Conservation (phyloP, 2,888 invertebrate species). For the Chalcis sispes region DNA sequence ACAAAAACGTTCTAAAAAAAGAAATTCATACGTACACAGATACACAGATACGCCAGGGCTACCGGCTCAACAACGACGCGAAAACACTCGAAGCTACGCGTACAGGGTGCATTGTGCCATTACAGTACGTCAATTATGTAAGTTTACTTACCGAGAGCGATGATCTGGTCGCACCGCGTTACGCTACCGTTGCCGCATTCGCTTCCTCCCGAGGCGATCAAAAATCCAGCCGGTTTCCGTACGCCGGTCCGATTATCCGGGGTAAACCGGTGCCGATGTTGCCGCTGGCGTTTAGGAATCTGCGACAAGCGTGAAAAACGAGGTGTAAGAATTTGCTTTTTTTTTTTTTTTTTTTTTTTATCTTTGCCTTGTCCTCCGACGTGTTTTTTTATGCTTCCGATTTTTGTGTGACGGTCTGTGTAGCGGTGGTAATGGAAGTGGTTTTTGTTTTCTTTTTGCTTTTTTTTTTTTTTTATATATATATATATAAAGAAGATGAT, state of each 20-base stretch:
- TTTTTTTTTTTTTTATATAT: neutral
- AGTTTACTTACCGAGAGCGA: conserved; percentile 16
- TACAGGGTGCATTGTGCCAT: no score
- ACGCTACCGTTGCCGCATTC: neutral
- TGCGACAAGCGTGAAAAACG: conserved; percentile 34
- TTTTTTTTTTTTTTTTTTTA: neutral
- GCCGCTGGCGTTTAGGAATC: conserved; percentile 43
- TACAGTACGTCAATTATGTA: conserved; percentile 25
- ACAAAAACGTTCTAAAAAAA: no score
- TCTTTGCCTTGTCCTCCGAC: neutral
- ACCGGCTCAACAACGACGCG: neutral
- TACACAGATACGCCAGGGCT: no score
- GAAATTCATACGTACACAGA: no score
- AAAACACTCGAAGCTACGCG: neutral
- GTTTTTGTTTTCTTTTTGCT: neutral
- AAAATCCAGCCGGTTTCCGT: conserved; percentile 36
- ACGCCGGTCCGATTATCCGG: conserved; percentile 34
- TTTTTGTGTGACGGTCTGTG: no score
- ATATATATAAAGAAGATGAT: no score
- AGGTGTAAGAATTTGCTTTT: conserved; percentile 16
- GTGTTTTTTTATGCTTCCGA: neutral
- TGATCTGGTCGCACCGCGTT: neutral
- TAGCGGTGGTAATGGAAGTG: no score
- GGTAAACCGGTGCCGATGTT: neutral
- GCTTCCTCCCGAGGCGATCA: neutral